Base-by-base conservation (phyloP, 2,888 invertebrate species). In the Apamea sordens region DNA sequence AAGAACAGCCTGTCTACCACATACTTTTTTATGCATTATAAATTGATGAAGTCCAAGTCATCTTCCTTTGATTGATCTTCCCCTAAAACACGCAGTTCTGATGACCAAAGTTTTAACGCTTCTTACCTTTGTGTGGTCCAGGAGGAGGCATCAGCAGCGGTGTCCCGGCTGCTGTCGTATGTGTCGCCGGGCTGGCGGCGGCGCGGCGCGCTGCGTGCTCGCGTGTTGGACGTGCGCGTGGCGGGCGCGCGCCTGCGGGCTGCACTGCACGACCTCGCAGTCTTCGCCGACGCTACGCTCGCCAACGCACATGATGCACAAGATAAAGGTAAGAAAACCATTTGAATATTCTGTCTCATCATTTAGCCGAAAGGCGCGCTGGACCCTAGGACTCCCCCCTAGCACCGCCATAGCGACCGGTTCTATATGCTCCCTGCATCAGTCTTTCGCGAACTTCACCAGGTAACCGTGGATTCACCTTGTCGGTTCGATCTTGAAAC, bases 231-330 rank as follows among this genome's bases (percentile, higher is more conserved):
- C 93, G 98, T 99, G 65, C 98, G 98, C 94, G 97, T 98, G 87
- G 98, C 98, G 11, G 98, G 98, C 68, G 97, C 98, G 11, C 97
- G 98, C 74, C 96, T 99, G 70, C 97, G 98, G 86, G 98, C 98
- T 7, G 98, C 98, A 1, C 95, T 99, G 56, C 98, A 98, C 93
- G 99, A 99, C 96, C 97, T 99, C 80, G 98, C 98, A 0, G 98
- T 99, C 88, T 99, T 99, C 93, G 98, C 98, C 0, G 98, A 98
- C 94, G 99, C 99, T 59, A 98, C 99, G 47, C 96, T 99, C 80
- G 99, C 98, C 61, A 99, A 99, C 94, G 98, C 99, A 13, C 98
- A 98, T 65, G 97, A 98, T 92, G 98, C 98, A 73, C 98, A 98
- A 88, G 98, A 98, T 94, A 98, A 98, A 96, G 98, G 98, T 97